These are phyloP conservation scores for Mionectes olivaceus DNA, from an alignment of 2,797 vertebrate species.

Conservation along the genomic window DNA sequence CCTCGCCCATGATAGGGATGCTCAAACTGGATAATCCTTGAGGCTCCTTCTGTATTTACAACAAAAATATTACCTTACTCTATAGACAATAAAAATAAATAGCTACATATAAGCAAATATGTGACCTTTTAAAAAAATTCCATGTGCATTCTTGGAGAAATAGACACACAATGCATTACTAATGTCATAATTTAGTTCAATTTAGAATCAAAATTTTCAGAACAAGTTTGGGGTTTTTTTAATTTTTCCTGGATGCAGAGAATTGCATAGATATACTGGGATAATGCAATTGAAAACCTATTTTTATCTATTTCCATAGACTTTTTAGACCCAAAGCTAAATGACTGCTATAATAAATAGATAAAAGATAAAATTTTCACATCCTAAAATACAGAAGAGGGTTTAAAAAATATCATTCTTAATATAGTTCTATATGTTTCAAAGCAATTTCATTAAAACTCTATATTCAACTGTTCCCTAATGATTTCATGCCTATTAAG, in stretches of 20 bases:
- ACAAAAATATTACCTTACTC: not conserved
- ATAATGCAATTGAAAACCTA: rapidly evolving
- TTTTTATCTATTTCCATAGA: not conserved
- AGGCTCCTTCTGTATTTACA: not conserved
- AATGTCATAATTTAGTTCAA: not conserved
- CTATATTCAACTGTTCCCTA: not conserved
- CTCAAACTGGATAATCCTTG: not conserved
- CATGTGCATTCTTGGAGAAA: not conserved
- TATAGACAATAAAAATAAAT: not conserved
- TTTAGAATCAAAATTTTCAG: not conserved
- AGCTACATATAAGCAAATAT: not conserved
- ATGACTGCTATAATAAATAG: not conserved
- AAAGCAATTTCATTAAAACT: not conserved
- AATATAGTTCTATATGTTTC: not conserved
- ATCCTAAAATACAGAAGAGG: not conserved
- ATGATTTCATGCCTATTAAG: not conserved
- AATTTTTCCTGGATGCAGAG: not conserved
- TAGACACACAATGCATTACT: not conserved
- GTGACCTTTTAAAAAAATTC: rapidly evolving
- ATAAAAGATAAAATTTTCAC: not conserved
- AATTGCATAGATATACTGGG: not conserved
- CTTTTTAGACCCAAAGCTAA: not conserved
- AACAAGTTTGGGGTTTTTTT: rapidly evolving
- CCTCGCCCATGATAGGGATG: not conserved
- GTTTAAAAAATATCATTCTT: not conserved